Evolutionary conservation across 2,888 invertebrate genomes (phyloP), one percentile per base, ranked within the genome.

Genomic region (Camponotus fellah): DNA sequence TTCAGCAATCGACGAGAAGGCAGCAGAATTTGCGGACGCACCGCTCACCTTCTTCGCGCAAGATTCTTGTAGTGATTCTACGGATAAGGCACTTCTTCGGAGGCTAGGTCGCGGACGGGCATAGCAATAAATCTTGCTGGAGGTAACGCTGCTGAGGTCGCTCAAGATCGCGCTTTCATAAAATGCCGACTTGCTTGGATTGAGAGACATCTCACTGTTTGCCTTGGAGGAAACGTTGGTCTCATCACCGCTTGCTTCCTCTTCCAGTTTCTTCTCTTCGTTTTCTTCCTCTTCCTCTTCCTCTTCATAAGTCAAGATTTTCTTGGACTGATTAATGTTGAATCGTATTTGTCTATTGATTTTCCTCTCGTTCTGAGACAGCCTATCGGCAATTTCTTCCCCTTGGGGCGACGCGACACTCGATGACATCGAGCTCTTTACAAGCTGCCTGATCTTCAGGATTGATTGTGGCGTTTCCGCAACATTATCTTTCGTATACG

Each of bases 391-490:
- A 0, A 32, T 6, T 2, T 83, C 85, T 0, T 26, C 34, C 0
- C 58, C 56, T 37, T 80, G 60, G 1, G 64, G 0, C 0, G 1
- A 58, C 0, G 58, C 62, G 4, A 75, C 66, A 12, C 46, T 84
- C 0, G 93, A 89, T 0, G 94, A 93, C 0, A 88, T 85, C 0
- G 94, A 93, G 5, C 90, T 91, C 5, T 91, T 89, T 32, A 94
- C 91, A 68, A 94, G 86, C 60, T 93, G 94, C 0, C 94, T 92
- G 64, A 93, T 94, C 69, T 95, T 95, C 0, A 95, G 79, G 58
- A 95, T 95, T 2, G 95, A 95, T 14, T 95, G 95, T 0, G 95
- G 94, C 3, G 94, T 94, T 32, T 92, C 94, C 0, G 68, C 8
- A 1, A 82, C 80, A 0, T n/a, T 32, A 26, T 85, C 84, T 1